Base-by-base conservation (phyloP, 2,797 vertebrate species). In the Lates japonicus region DNA sequence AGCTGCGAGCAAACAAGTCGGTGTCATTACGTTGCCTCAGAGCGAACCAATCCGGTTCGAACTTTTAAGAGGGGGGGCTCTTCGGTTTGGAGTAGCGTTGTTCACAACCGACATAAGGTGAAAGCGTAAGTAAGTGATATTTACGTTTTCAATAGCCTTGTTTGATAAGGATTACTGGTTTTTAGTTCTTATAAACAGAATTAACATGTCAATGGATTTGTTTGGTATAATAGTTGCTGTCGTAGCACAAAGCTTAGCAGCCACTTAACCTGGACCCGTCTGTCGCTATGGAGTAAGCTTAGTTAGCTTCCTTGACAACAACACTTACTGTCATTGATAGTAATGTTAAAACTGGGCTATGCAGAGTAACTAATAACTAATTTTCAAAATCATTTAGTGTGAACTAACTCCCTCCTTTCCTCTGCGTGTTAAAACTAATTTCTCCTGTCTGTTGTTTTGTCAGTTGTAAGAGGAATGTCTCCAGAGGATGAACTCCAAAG, bases 21-120 rank as follows among this genome's bases (percentile, higher is more conserved):
- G 11, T 2, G 76, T 80, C 5, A 3, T 68, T 1, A 46, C 63
- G 70, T 63, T 3, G 0, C 2, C 3, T 51, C 7, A 6, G n/a
- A 3, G 58, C 4, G 16, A 42, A 55, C 92, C 91, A 93, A 94
- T 94, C 84, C 8, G 3, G 12, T 57, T 81, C 8, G 64, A 76
- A 0, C 6, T 14, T 49, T 9, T 7, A 9, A 31, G 65, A 54
- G 33, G 13, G 41, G 29, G 20, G 31, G 31, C 62, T 80, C 58
- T 76, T 69, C 33, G 13, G 69, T 78, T 80, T 85, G 41, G 48
- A 85, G 78, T 9, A 63, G 73, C 44, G 69, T 83, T 29, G 48
- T 22, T 81, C 5, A 11, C 69, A 80, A 76, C 49, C 16, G 72
- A 69, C 46, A 25, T 52, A 68, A 79, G 13, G 8, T 0, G 29